Conservation (phyloP, 1,140 invertebrate genomes). For the Drosophila elegans region DNA sequence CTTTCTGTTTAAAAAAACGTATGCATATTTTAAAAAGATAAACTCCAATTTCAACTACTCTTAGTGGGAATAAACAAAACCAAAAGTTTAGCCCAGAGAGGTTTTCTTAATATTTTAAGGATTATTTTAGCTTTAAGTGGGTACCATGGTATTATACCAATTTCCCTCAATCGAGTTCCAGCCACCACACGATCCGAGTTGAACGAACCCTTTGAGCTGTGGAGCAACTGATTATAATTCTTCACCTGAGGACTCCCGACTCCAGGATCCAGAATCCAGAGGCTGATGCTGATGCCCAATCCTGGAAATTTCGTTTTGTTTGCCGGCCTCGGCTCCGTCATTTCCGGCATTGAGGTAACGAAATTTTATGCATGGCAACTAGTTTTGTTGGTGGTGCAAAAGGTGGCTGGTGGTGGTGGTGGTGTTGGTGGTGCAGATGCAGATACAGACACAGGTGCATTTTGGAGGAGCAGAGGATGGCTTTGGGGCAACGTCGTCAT, state of each 20-base stretch:
- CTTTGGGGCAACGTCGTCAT: conserved; percentile 58
- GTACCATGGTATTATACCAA: neutral
- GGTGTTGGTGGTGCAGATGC: conserved; percentile 3
- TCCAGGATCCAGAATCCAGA: neutral
- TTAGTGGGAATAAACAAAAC: too few relatives aligned
- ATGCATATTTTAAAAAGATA: too few relatives aligned
- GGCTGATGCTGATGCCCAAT: conserved; percentile 28
- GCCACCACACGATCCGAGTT: conserved; percentile 23
- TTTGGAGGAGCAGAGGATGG: conserved; percentile 11
- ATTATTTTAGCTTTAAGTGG: neutral
- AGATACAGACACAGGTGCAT: conserved; percentile 20
- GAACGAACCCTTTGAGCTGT: conserved; percentile 36
- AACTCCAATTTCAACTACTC: too few relatives aligned
- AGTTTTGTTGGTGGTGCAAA: conserved; percentile 47
- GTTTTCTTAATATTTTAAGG: neutral
- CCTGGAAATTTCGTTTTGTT: conserved; percentile 58
- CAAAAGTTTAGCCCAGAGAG: too few relatives aligned
- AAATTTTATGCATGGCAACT: conserved; percentile 77
- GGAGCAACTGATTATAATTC: conserved; percentile 45
- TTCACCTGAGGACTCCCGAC: conserved; percentile 10
- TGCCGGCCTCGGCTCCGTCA: conserved; percentile 58
- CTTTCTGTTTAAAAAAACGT: too few relatives aligned
- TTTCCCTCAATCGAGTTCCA: neutral
- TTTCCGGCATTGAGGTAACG: conserved; percentile 78
- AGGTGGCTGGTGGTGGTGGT: conserved; percentile 14